Base-by-base conservation (phyloP, 2,797 vertebrate genomes). In the Brachyrhaphis roseni region DNA sequence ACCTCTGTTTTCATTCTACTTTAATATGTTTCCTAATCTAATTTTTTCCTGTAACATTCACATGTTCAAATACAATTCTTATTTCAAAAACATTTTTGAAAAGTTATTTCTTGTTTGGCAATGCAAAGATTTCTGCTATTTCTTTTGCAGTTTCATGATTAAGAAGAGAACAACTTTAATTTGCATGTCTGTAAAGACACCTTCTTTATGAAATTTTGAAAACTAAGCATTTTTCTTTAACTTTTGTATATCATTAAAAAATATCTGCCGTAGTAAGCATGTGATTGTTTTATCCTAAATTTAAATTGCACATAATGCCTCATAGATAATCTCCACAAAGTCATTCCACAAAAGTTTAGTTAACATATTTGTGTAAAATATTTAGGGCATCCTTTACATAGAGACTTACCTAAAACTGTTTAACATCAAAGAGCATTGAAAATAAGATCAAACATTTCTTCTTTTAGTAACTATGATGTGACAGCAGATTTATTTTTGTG, bases 391-490 rank as follows among this genome's bases (percentile, higher is more conserved):
- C 41, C 23, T 36, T 28, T 5, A 73, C 7, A 36, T 31, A 41
- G 57, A 70, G 41, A 41, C 49, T 76, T 18, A 36, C 10, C 31
- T 11, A 15, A 46, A 74, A 51, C 43, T 62, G 62, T 55, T 79
- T 10, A 71, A 51, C 71, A 39, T 68, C 7, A 73, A 76, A 62
- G 39, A 46, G 0, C 36, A 55, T 68, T n/a, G 47, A 8, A 77
- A 57, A 51, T 20, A 5, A 49, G 4, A 72, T 78, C 5, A 36
- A 34, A 55, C 3, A 46, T 82, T 79, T 84, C 74, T 12, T 75
- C 5, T 74, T 81, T 75, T 80, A 71, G 43, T 72, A n/a, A 72
- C 53, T 28, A 34, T 80, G 26, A 36, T 80, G 26, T 20, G 77
- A 78, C 23, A 81, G 23, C 74, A 82, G 5, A 26, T 70, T 43